Conservation (phyloP, 37 sponge, comb jelly and placozoan species). For the Axinella damicornis region DNA sequence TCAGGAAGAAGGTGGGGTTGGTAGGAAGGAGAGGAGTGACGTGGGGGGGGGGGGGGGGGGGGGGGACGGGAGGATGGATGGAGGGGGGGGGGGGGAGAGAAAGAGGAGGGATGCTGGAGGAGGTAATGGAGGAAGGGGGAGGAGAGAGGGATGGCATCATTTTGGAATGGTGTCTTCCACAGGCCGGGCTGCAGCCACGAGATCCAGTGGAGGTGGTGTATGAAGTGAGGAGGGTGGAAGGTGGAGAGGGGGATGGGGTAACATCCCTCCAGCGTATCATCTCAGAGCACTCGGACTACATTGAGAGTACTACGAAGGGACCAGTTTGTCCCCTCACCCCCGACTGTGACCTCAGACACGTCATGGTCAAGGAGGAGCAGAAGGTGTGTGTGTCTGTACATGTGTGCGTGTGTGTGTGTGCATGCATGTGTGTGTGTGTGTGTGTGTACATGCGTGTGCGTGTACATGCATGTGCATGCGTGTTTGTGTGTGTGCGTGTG, state of each 20-base stretch:
- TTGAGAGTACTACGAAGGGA: slow-evolving; percentile 77
- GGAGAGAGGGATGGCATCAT: too few relatives aligned
- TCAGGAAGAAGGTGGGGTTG: slow-evolving; percentile 86
- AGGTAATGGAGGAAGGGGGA: too few relatives aligned
- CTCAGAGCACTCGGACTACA: slow-evolving; percentile 57
- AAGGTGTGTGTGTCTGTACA: slow-evolving; percentile 53
- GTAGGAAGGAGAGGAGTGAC: too few relatives aligned
- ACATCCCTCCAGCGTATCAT: slow-evolving; percentile 58
- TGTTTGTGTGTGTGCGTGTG: background rate
- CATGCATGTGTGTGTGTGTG: background rate
- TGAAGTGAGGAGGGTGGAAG: slow-evolving; percentile 32
- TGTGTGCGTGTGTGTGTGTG: too few relatives aligned
- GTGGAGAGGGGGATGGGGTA: slow-evolving; percentile 16
- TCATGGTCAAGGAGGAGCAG: slow-evolving; percentile 64
- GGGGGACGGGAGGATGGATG: too few relatives aligned
- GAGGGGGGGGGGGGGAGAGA: too few relatives aligned
- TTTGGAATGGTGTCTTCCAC: too few relatives aligned
- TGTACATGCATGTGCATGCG: background rate
- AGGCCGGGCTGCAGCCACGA: slow-evolving; percentile 82
- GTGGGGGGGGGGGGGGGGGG: too few relatives aligned
- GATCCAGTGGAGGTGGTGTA: slow-evolving; percentile 73
- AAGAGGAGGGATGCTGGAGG: too few relatives aligned
- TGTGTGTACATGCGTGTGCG: too few relatives aligned
- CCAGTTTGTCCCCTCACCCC: slow-evolving; percentile 24
- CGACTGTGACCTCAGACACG: background rate